Evolutionary conservation across 1,140 invertebrate species (phyloP).

Genomic region (Zaprionus camerounensis): DNA sequence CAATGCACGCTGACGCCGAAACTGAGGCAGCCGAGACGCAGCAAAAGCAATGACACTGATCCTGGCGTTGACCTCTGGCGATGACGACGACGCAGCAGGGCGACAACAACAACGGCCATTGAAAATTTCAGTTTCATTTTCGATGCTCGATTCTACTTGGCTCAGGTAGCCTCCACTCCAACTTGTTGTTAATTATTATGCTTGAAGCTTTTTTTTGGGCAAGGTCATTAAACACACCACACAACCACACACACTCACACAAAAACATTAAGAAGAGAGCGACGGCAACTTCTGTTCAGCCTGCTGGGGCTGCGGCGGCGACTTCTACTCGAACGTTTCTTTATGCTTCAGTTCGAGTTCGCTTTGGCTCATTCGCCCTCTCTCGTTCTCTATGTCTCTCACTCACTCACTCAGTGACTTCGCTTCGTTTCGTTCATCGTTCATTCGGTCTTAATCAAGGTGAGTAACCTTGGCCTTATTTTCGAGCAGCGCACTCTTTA

Average conservation of each 20-base stretch:
- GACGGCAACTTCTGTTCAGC: conserved; percentile 45
- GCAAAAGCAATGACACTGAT: conserved; percentile 65
- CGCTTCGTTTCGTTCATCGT: conserved; percentile 42
- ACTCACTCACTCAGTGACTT: not conserved
- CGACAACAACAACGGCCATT: conserved; percentile 3
- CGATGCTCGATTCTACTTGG: conserved; percentile 69
- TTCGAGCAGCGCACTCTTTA: conserved; percentile 79
- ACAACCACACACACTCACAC: not conserved
- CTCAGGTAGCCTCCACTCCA: conserved; percentile 60
- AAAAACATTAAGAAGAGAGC: conserved; percentile 31
- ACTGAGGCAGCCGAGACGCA: conserved; percentile 25
- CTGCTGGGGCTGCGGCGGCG: conserved; percentile 16
- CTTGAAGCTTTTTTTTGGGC: conserved; percentile 77
- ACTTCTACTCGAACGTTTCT: conserved; percentile 58
- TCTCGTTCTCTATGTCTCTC: not conserved
- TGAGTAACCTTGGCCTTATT: conserved; percentile 84
- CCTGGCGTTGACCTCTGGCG: conserved; percentile 65
- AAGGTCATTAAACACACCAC: conserved; percentile 69
- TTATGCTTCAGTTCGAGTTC: conserved; percentile 58
- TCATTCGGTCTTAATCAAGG: conserved; percentile 83
- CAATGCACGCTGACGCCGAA: conserved; percentile 54
- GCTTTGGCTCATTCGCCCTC: not conserved
- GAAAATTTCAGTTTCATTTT: conserved; percentile 65
- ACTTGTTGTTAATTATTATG: conserved; percentile 77
- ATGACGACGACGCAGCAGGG: not conserved